These are phyloP conservation scores for Enhydra lutris DNA, from an alignment of 2,113 vertebrate species.

Conservation along the genomic window DNA sequence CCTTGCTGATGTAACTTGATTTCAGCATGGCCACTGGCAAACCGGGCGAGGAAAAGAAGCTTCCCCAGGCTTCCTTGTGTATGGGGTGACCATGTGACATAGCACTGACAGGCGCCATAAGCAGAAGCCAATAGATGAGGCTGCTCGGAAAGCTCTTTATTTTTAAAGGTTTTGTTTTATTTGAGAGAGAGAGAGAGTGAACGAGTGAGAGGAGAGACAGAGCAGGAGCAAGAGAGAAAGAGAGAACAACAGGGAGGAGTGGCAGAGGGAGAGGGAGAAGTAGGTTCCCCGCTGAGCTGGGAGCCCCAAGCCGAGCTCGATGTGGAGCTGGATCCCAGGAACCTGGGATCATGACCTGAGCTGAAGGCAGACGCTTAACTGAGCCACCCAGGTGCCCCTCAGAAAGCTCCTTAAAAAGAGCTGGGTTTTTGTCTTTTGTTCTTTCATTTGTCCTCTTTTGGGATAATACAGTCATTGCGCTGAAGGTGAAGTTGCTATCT, in stretches of 20 bases:
- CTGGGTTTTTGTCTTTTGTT: background rate
- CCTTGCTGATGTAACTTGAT: background rate
- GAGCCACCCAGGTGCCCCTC: too few relatives aligned
- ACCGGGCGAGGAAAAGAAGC: background rate
- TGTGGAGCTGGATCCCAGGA: background rate
- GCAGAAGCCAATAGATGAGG: background rate
- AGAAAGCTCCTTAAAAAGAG: background rate
- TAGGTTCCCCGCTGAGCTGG: too few relatives aligned
- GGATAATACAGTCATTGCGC: background rate
- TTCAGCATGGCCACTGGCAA: background rate
- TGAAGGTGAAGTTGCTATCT: background rate
- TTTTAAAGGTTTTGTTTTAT: background rate
- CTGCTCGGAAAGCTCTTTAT: background rate
- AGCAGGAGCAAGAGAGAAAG: background rate
- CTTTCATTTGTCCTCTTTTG: background rate
- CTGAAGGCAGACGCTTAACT: too few relatives aligned
- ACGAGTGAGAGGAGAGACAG: background rate
- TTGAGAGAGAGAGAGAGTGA: background rate
- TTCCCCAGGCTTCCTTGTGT: background rate
- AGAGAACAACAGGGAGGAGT: background rate
- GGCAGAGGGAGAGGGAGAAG: background rate
- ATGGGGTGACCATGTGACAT: background rate
- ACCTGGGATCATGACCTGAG: background rate
- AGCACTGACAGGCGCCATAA: background rate
- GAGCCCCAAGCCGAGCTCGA: background rate